These are phyloP conservation scores for Apodemus agrarius DNA, from an alignment of 2,797 vertebrate genomes.

Conservation along the genomic window DNA sequence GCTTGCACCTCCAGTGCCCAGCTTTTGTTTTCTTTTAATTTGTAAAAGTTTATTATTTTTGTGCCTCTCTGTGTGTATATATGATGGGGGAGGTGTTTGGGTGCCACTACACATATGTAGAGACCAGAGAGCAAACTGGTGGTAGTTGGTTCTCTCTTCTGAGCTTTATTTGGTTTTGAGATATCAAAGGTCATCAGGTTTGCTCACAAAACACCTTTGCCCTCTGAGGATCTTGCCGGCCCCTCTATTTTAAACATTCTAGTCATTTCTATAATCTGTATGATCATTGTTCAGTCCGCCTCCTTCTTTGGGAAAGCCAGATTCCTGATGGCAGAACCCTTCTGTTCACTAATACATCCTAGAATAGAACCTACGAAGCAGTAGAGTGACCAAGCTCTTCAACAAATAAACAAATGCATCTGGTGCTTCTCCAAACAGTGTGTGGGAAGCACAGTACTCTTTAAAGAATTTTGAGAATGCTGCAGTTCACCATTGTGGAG, in stretches of 20 bases:
- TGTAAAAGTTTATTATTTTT: background rate
- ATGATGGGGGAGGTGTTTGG: background rate
- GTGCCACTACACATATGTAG: background rate
- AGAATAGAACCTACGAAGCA: background rate
- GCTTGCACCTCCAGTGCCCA: too few relatives aligned
- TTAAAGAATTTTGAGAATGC: background rate
- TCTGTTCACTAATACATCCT: background rate
- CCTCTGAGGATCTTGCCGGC: background rate
- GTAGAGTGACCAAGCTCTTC: background rate
- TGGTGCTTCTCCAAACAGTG: background rate
- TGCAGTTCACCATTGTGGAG: background rate
- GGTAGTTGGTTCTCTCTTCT: background rate
- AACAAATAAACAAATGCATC: background rate
- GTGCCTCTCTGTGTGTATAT: background rate
- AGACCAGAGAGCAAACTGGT: background rate
- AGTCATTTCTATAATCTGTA: background rate
- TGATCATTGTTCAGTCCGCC: background rate
- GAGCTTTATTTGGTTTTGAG: background rate
- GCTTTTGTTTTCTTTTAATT: background rate
- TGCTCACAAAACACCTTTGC: background rate
- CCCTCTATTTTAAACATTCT: background rate
- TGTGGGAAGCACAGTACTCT: background rate
- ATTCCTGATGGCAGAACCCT: background rate
- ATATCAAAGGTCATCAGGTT: background rate
- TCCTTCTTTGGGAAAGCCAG: background rate